phyloP scores from a whole-genome alignment of 2,113 vertebrate genomes.

The Aphelocoma coerulescens region DNA sequence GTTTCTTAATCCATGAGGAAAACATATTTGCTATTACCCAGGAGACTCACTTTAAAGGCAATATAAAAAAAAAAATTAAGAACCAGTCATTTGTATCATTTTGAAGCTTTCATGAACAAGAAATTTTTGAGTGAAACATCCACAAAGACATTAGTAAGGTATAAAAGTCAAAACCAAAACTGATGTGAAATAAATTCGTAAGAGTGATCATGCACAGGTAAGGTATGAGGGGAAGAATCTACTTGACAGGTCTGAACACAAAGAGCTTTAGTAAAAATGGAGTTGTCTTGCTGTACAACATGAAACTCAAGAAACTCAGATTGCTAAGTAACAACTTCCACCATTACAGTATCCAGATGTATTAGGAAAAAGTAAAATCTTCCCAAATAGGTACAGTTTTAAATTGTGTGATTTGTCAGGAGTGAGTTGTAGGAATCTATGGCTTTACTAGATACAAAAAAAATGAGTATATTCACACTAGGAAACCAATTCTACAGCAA shows the following conservation, averaged over 20 bases:
- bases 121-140: not conserved
- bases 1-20: not conserved
- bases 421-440: not conserved
- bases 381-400: not conserved
- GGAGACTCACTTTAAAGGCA: not conserved
- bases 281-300: not conserved
- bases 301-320: not conserved
- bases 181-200: not conserved
- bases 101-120: not conserved
- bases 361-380: not conserved
- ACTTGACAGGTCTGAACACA: not conserved
- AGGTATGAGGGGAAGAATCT: not conserved
- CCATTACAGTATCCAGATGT: not conserved
- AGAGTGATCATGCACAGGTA: not conserved
- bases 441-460: not conserved
- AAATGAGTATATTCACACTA: not conserved
- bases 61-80: not conserved
- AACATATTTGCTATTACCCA: not conserved
- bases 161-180: not conserved
- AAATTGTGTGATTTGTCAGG: not conserved
- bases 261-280: not conserved
- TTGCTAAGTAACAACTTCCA: not conserved
- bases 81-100: rapidly evolving
- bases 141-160: not conserved
- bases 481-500: not conserved